Base-by-base conservation (phyloP, 2,113 vertebrate genomes). In the Lota lota region DNA sequence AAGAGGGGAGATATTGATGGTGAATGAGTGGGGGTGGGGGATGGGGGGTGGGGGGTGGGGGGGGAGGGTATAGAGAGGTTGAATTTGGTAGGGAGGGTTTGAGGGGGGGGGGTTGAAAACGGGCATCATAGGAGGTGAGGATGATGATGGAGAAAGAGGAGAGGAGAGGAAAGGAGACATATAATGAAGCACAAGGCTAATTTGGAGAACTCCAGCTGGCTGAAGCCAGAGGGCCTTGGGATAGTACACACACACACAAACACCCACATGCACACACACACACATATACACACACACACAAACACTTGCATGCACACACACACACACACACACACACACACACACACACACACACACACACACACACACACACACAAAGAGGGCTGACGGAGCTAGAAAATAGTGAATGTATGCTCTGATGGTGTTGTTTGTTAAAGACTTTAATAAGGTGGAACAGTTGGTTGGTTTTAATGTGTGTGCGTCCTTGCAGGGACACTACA, bases 121-220 rank as follows among this genome's bases (percentile, higher is more conserved):
- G 53, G 19, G 10, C 5, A 8, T 50, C 4, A 14, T 20, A 10
- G 17, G 62, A 6, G 57, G 50, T 4, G 22, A 20, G 12, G 64
- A 22, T 14, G 3, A 86, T 87, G 80, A 86, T 84, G 22, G 14
- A 47, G 70, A 8, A 10, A 24, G 24, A 54, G 63, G 36, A 22
- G 16, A 40, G 12, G 51, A 73, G 66, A 75, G 81, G 78, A 72
- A 61, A 75, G 91, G 92, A 88, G 91, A 88, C 81, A 91, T 91
- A 94, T 94, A 94, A 95, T 93, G 91, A 95, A 94, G 94, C 87
- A 90, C 92, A 87, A 85, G 91, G 85, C 94, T 96, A 93, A 97
- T 94, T 96, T 95, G 91, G 90, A 91, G 90, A 88, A 92, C 93
- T 95, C 93, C 94, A 95, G 94, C 95, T 95, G 95, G 93, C 92